Percentiles rank a stretch among this genome's conserved stretches.
Conservation (phyloP, 2,888 invertebrate genomes). For the Auanema freiburgensis region DNA sequence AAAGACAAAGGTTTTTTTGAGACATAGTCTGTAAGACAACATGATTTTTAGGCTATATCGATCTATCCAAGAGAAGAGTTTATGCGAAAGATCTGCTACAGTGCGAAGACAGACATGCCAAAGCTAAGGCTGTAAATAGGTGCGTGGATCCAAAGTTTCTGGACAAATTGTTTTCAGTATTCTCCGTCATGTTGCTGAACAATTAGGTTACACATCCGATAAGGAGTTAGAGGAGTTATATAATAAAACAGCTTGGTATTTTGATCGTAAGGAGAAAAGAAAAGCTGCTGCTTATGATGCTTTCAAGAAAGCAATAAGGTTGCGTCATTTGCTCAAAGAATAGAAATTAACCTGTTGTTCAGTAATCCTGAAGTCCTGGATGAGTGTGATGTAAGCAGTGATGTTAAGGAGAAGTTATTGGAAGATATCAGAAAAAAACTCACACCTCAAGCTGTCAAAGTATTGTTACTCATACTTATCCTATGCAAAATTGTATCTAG, state of each 20-base stretch:
- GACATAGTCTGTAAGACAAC: not conserved
- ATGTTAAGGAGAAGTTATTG: constrained; percentile 86
- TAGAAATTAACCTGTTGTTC: constrained; percentile 44
- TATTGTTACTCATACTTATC: not conserved
- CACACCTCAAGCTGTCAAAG: constrained; percentile 88
- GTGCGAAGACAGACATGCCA: constrained; percentile 96
- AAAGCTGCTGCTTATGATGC: constrained; percentile 95
- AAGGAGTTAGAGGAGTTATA: constrained; percentile 78
- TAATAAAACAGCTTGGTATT: constrained; percentile 85
- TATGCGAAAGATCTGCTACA: constrained; percentile 96
- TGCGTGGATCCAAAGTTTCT: not conserved
- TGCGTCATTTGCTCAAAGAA: constrained; percentile 55
- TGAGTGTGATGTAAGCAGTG: constrained; percentile 89
- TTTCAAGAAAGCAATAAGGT: constrained; percentile 96
- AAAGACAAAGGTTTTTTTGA: constrained; percentile 85
- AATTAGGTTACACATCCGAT: constrained; percentile 85
- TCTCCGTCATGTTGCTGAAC: constrained; percentile 91
- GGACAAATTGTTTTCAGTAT: constrained; percentile 79
- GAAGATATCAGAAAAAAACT: constrained; percentile 92
- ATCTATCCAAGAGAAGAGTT: constrained; percentile 96
- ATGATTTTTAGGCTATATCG: constrained; percentile 82
- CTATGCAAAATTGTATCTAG: constrained; percentile 65
- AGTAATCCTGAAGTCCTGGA: constrained; percentile 92
- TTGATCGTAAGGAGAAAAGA: constrained; percentile 93
- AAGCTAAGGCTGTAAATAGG: constrained; percentile 67